Conservation (phyloP, 2,113 vertebrate genomes). For the Spermophilus dauricus region DNA sequence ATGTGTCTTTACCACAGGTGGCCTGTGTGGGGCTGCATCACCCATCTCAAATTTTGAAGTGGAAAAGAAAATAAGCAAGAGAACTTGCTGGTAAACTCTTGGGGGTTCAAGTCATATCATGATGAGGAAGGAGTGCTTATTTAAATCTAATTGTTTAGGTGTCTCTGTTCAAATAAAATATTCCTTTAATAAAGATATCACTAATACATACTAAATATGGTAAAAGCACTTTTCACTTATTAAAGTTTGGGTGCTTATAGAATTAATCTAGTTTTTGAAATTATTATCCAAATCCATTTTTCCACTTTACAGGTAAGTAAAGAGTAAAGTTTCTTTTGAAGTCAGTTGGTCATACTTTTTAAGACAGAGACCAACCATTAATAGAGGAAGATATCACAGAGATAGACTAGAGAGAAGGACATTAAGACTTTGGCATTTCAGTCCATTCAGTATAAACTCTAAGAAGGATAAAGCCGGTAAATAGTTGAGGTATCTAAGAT, state of each 20-base stretch:
- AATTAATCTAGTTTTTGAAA: background rate
- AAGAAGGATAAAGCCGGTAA: background rate
- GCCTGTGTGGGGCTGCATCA: background rate
- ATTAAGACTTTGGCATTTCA: background rate
- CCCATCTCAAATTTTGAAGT: background rate
- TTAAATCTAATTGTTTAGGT: background rate
- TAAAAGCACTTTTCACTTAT: background rate
- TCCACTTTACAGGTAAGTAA: background rate
- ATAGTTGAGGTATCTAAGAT: background rate
- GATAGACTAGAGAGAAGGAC: background rate
- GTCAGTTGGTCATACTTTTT: background rate
- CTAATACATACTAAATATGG: background rate
- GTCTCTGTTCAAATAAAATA: background rate
- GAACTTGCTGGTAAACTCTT: background rate
- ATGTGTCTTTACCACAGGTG: background rate
- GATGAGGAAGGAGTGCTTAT: background rate
- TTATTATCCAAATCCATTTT: slow-evolving; percentile 39
- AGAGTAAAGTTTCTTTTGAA: slow-evolving; percentile 37
- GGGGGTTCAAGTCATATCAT: background rate
- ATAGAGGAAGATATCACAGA: background rate
- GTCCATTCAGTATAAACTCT: background rate
- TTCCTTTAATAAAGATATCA: slow-evolving; percentile 28
- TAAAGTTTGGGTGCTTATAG: background rate
- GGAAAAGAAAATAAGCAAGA: background rate
- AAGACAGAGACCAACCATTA: background rate